Base-by-base conservation (phyloP, 2,888 invertebrate genomes). In the Dilophus febrilis region DNA sequence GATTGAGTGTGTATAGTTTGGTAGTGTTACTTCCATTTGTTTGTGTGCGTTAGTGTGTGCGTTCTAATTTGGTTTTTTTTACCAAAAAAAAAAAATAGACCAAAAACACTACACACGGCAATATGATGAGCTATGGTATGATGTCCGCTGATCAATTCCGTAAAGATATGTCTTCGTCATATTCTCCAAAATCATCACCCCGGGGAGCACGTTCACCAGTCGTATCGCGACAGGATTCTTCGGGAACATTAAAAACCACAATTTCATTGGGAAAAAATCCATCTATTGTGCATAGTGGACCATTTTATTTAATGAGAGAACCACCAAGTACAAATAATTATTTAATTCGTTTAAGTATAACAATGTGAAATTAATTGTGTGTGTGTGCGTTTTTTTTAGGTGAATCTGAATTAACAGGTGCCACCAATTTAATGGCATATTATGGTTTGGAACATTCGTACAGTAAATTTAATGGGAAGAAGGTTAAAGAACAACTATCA, bases 241-340 rank as follows among this genome's bases (percentile, higher is more conserved):
- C 92, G 50, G 95, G 94, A 55, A 95, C 94, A 47, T 72, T 95
- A 50, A 94, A 94, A 70, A 92, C 94, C 51, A 95, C 94, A 51
- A 95, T 95, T 68, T 88, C 91, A 47, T 69, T 95, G 49, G 94
- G 94, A 51, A 94, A 94, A 66, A 92, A 91, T 61, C 94, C 95
- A 42, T 86, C 92, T 43, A 92, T 95, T 53, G 88, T 94, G 64
- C 90, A 91, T 64, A 88, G 88, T 67, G 94, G 94, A 55, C 94
- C 94, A 53, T 95, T 95, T 67, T 95, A 95, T 70, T 80, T 95
- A 62, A 87, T 94, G 82, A 91, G 90, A 72, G 91, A 91, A 66
- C 85, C 87, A 56, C 88, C 88, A 68, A 81, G 87, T 85, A 68
- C 13, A n/a, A 26, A n/a, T n/a, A n/a, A n/a, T n/a, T n/a, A n/a